phyloP scores from a whole-genome alignment of 2,797 vertebrate genomes.

The Oreochromis mossambicus region DNA sequence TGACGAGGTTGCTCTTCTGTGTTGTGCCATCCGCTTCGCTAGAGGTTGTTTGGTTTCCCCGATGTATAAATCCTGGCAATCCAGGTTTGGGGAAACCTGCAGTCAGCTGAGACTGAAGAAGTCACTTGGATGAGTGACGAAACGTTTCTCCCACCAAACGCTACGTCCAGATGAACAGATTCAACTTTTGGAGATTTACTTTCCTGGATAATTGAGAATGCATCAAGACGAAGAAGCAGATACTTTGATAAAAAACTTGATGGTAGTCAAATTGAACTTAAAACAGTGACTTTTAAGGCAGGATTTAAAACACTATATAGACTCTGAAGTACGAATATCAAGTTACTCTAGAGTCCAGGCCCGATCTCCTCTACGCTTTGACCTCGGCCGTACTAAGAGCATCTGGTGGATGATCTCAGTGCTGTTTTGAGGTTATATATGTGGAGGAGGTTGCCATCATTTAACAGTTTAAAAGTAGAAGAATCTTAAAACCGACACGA shows the following conservation, averaged over 20 bases:
- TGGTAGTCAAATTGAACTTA: background rate
- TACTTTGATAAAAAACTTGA: background rate
- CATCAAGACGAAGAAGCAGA: background rate
- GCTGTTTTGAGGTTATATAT: background rate
- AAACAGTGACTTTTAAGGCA: background rate
- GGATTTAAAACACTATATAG: background rate
- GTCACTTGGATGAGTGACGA: no score
- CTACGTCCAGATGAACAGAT: no score
- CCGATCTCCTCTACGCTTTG: background rate
- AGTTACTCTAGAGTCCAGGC: background rate
- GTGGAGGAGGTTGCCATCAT: background rate
- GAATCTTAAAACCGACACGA: background rate
- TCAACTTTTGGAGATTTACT: no score
- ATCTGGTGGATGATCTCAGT: background rate
- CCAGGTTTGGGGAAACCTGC: no score
- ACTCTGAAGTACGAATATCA: background rate
- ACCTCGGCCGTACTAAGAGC: background rate
- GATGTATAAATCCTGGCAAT: no score
- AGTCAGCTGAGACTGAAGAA: no score
- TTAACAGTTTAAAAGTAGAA: background rate
- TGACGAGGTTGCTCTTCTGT: no score
- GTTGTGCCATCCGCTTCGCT: no score
- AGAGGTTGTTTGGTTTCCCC: no score
- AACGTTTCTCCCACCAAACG: no score
- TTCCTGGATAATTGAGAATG: no score